Base-by-base conservation (phyloP, 2,888 invertebrate genomes). In the Agrenia bidenticulata region DNA sequence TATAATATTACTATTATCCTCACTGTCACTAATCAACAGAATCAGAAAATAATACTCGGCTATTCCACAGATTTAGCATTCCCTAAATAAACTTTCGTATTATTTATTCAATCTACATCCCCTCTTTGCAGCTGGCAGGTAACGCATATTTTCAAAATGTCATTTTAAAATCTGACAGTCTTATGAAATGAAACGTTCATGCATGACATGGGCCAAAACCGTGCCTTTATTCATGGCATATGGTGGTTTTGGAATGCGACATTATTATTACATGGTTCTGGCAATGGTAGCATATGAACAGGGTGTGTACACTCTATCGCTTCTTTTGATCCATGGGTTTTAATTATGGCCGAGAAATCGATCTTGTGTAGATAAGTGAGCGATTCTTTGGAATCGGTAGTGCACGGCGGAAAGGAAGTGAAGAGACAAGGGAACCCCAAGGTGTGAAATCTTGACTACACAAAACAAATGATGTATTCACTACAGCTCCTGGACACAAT, bases 301-400 rank as follows among this genome's bases (percentile, higher is more conserved):
- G 45, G n/a, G 45, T 45, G 45, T 45, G 19, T 4, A 45, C 39
- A 45, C n/a, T 9, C 7, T 17, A 17, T 15, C 15, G 45, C 45
- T 19, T 15, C n/a, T 17, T 15, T 17, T 17, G 19, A 45, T 32
- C 15, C 45, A 45, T 45, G 19, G 15, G 19, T 19, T 45, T 45
- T 19, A 17, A 17, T 45, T 15, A 17, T 19, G 19, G 5, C 51
- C 51, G 51, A 51, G 51, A 51, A 51, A 51, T 51, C 24, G 51
- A 51, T 51, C 51, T 51, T 51, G 17, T 51, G 23, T 51, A 51
- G 51, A 51, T 51, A 19, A 51, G 24, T 17, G 17, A 49, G 17
- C 5, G 17, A 45, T 17, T 45, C 19, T 19, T 17, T 19, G 15
- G 19, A 45, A 5, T 45, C 45, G 45, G 45, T 45, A 15, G 45